These are phyloP conservation scores for Sebastes schlegelii DNA, from an alignment of 2,113 vertebrate genomes.

Conservation along the genomic window DNA sequence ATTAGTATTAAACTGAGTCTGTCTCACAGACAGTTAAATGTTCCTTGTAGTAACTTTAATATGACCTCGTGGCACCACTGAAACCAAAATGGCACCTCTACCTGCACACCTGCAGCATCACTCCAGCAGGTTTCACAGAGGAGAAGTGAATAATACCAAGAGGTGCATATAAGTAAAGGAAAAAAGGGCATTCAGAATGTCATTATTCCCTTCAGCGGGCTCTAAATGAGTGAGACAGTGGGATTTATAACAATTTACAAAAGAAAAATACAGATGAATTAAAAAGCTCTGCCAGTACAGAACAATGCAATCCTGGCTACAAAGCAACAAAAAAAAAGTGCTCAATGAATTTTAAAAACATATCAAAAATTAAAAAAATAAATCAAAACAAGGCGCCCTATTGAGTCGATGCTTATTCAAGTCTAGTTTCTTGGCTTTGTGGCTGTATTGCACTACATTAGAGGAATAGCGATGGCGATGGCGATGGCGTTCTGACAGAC, in stretches of 20 bases:
- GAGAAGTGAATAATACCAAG: background rate
- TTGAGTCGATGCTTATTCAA: conserved; percentile 41
- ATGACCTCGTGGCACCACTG: background rate
- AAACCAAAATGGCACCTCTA: background rate
- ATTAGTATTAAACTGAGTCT: too few species aligned
- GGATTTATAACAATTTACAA: conserved; percentile 20
- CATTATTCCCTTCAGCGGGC: background rate
- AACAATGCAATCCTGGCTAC: background rate
- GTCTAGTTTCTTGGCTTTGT: conserved; percentile 64
- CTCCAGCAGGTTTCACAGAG: background rate
- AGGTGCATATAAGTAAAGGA: background rate
- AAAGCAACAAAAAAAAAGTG: conserved; percentile 55
- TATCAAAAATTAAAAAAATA: conserved; percentile 25
- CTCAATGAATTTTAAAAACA: conserved; percentile 32
- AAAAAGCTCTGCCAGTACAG: conserved; percentile 1
- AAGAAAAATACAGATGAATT: conserved; percentile 16
- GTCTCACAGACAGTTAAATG: background rate
- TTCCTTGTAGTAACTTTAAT: conserved; percentile 1
- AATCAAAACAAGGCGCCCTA: conserved; percentile 39
- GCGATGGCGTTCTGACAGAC: conserved; percentile 15
- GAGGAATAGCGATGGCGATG: conserved; percentile 16
- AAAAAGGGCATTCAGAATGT: conserved; percentile 9
- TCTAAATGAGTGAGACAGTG: conserved; percentile 16
- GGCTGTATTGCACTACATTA: conserved; percentile 61
- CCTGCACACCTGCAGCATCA: conserved; percentile 3